phyloP scores from a whole-genome alignment of 2,797 vertebrate species.

The Enteromius treurensis region DNA sequence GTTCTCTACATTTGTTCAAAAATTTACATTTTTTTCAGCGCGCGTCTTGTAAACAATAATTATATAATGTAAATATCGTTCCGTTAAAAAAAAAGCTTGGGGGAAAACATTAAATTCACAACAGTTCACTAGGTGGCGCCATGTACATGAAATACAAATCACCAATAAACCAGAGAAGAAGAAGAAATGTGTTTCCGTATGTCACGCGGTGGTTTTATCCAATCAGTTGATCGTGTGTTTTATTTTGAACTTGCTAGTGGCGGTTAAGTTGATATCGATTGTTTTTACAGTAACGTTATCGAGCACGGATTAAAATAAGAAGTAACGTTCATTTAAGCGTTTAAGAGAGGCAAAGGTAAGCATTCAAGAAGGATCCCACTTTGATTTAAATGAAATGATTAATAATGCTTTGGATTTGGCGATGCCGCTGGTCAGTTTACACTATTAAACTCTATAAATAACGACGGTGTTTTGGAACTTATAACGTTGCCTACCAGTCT shows the following conservation, averaged over 20 bases:
- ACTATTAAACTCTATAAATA: background rate
- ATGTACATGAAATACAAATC: background rate
- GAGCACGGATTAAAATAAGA: background rate
- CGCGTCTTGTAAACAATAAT: background rate
- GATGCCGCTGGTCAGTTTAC: background rate
- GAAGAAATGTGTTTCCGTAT: conserved; percentile 33
- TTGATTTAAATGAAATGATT: too few species aligned
- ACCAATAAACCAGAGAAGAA: conserved; percentile 21
- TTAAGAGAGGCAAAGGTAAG: conserved; percentile 17
- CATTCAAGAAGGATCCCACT: background rate
- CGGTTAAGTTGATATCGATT: conserved; percentile 59
- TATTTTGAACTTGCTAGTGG: conserved; percentile 72
- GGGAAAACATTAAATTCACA: background rate
- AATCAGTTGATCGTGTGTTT: conserved; percentile 64
- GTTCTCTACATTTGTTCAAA: background rate
- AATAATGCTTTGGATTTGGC: background rate
- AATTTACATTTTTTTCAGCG: too few species aligned
- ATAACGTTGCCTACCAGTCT: background rate
- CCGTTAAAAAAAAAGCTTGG: too few species aligned
- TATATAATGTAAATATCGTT: background rate
- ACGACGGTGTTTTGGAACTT: background rate
- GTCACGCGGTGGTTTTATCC: conserved; percentile 62
- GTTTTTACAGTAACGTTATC: background rate
- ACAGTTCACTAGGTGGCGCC: background rate
- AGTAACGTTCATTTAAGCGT: background rate